Evolutionary conservation across 2,888 invertebrate species (phyloP).

Genomic region (Troides aeacus): DNA sequence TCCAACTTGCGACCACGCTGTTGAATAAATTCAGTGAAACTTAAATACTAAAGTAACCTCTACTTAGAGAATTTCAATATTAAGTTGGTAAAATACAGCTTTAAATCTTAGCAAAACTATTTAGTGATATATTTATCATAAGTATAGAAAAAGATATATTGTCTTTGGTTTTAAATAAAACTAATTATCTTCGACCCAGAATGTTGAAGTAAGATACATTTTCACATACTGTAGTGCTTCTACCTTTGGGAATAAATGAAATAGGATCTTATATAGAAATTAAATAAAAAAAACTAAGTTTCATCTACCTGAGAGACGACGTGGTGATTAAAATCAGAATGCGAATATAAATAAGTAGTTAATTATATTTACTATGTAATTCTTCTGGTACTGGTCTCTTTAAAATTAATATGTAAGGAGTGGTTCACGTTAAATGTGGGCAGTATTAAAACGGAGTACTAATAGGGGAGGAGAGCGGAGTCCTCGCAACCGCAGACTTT

Average conservation of each 20-base stretch:
- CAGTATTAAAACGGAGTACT: conserved; percentile 72
- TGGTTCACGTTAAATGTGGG: conserved; percentile 64
- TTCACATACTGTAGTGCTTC: no score
- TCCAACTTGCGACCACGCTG: conserved; percentile 23
- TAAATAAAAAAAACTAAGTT: no score
- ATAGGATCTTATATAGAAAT: no score
- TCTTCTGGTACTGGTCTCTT: conserved; percentile 39
- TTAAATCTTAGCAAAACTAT: not conserved
- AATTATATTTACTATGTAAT: conserved; percentile 23
- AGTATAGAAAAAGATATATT: no score
- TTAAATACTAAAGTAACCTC: conserved; percentile 22
- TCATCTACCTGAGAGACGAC: no score
- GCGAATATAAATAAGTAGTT: not conserved
- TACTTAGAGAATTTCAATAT: not conserved
- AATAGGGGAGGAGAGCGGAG: conserved; percentile 56
- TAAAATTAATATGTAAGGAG: conserved; percentile 73
- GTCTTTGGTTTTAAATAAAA: no score
- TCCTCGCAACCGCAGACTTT: conserved; percentile 66
- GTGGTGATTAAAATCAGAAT: no score
- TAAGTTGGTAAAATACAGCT: not conserved
- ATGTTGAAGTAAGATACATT: no score
- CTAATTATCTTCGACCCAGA: no score
- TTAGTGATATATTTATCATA: not conserved
- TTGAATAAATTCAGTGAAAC: conserved; percentile 26
- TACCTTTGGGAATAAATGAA: no score